A percentile compares a stretch with the other conserved stretches of the same genome.
These are phyloP conservation scores for Todus mexicanus DNA, from an alignment of 2,797 vertebrate genomes.

Conservation along the genomic window DNA sequence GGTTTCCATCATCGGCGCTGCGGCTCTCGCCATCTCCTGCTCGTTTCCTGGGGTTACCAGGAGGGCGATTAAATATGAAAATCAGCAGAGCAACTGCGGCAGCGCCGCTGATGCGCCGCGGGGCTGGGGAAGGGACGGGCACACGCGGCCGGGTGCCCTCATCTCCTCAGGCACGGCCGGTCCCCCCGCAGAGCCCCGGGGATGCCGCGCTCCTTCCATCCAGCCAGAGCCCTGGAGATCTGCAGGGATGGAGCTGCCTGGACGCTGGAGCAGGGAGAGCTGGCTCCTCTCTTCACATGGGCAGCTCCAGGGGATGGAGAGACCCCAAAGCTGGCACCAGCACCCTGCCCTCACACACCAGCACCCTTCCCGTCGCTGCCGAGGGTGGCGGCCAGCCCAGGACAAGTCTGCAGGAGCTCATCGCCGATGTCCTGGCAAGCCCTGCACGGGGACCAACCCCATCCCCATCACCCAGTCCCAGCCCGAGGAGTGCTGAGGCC, in stretches of 20 bases:
- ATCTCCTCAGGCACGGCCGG: fast-evolving
- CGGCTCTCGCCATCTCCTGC: slow-evolving; percentile 46
- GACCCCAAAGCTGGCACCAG: background rate
- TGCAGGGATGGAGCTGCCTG: background rate
- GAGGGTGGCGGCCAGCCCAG: background rate
- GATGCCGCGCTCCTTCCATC: too few relatives aligned
- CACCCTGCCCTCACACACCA: background rate
- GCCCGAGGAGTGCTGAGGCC: background rate
- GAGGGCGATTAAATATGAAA: slow-evolving; percentile 79
- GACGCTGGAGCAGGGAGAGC: background rate
- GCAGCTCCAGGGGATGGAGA: fast-evolving
- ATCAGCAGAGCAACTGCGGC: slow-evolving; percentile 70
- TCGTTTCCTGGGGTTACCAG: slow-evolving; percentile 69
- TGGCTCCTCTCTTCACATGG: background rate
- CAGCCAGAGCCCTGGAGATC: fast-evolving
- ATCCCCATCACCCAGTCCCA: background rate
- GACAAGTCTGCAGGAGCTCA: background rate
- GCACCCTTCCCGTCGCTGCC: too few relatives aligned
- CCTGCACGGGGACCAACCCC: background rate
- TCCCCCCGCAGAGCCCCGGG: too few relatives aligned
- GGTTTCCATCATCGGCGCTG: slow-evolving; percentile 65
- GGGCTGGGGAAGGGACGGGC: background rate
- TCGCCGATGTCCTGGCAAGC: background rate
- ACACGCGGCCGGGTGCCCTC: background rate
- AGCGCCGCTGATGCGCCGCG: background rate